phyloP scores from a whole-genome alignment of 2,797 vertebrate genomes.

The Heteromormyrus szaboi region DNA sequence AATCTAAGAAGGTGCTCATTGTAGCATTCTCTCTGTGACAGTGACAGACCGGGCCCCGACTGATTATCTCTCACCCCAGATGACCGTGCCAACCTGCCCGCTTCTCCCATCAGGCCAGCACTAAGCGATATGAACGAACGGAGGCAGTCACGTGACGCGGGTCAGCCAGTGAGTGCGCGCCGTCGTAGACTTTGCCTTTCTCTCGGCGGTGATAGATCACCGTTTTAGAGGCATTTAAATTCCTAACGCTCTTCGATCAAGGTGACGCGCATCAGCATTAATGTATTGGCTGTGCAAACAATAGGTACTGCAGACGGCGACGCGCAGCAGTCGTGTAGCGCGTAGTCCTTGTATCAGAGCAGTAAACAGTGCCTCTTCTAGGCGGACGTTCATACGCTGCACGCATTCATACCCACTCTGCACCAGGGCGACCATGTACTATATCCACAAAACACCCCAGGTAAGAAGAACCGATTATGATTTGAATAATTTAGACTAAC shows the following conservation, averaged over 20 bases:
- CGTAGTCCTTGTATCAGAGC: constrained; percentile 24
- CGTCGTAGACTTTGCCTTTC: constrained; percentile 60
- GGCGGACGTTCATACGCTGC: constrained; percentile 31
- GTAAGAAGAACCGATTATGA: constrained; percentile 14
- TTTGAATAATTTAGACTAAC: not conserved
- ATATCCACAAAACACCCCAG: constrained; percentile 25
- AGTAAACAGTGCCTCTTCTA: constrained; percentile 29
- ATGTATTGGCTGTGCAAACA: constrained; percentile 65
- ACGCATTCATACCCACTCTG: constrained; percentile 32
- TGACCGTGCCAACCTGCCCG: constrained; percentile 86
- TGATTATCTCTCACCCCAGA: constrained; percentile 55
- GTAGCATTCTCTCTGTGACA: constrained; percentile 68
- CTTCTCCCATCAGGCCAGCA: constrained; percentile 72
- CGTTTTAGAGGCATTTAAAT: constrained; percentile 92
- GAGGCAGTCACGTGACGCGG: constrained; percentile 70
- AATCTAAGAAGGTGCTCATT: constrained; percentile 96
- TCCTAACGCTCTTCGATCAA: constrained; percentile 77
- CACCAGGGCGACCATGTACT: constrained; percentile 32
- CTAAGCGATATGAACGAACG: constrained; percentile 85
- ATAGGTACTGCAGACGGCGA: constrained; percentile 55
- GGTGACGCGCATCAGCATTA: constrained; percentile 68
- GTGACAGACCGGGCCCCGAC: constrained; percentile 62
- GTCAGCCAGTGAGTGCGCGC: constrained; percentile 77
- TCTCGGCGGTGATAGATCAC: constrained; percentile 77
- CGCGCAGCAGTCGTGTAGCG: constrained; percentile 48